phyloP scores from a whole-genome alignment of 2,113 vertebrate genomes.

The Hypocryptadius cinnamomeus region DNA sequence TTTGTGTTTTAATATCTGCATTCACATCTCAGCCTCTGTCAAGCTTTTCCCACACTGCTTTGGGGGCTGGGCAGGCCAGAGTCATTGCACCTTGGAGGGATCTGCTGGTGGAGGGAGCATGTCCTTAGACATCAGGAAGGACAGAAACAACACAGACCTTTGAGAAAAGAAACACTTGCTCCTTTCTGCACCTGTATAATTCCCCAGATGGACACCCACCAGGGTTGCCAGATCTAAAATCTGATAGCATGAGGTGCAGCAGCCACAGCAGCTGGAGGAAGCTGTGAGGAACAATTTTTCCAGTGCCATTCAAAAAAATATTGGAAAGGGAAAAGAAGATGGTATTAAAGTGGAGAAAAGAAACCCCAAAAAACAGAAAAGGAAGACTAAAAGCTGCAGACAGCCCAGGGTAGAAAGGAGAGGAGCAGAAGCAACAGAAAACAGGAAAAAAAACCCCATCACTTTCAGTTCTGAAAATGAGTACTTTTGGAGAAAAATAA shows the following conservation, averaged over 20 bases:
- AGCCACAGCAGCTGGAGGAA: neutral
- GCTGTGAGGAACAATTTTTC: neutral
- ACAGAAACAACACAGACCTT: neutral
- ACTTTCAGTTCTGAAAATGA: neutral
- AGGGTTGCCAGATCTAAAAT: neutral
- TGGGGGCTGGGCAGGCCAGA: neutral
- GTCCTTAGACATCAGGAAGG: neutral
- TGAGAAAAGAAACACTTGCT: neutral
- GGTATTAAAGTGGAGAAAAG: neutral
- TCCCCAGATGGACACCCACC: neutral
- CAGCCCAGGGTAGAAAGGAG: neutral
- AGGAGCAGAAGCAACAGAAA: neutral
- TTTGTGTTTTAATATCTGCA: neutral
- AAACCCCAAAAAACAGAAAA: neutral
- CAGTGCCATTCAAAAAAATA: neutral
- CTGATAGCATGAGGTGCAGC: neutral
- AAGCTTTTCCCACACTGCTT: neutral
- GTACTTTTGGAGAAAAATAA: neutral
- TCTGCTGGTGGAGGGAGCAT: neutral
- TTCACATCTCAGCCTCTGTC: neutral
- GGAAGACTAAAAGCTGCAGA: neutral
- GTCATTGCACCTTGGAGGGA: neutral
- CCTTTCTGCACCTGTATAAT: slow-evolving; percentile 10
- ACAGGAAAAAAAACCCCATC: rapidly evolving
- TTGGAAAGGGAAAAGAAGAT: neutral